Percentiles rank a stretch among this genome's conserved stretches.
phyloP scores from a whole-genome alignment of 2,797 vertebrate species.

The Xenops minutus region DNA sequence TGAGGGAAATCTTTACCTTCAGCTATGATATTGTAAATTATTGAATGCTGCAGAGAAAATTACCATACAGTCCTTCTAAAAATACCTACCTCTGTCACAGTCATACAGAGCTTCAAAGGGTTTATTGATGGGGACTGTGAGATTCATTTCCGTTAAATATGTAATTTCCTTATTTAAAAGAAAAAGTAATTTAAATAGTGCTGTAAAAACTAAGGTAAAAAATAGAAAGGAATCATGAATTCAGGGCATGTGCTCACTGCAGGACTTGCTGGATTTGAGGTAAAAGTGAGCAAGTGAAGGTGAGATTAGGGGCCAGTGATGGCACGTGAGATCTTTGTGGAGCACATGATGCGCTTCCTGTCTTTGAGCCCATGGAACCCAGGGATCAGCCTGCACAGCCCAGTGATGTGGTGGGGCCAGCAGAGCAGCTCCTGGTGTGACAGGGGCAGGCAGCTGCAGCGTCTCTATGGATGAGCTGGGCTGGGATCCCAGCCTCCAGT shows the following conservation, averaged over 20 bases:
- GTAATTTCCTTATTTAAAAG: slow-evolving; percentile 43
- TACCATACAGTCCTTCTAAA: slow-evolving; percentile 9
- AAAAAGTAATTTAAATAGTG: slow-evolving; percentile 9
- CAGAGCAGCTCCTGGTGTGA: too few relatives aligned
- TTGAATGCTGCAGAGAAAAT: slow-evolving; percentile 49
- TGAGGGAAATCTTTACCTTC: slow-evolving; percentile 56
- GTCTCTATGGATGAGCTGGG: too few relatives aligned
- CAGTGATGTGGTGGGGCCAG: background rate
- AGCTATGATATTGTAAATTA: slow-evolving; percentile 46
- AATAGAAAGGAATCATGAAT: slow-evolving; percentile 1
- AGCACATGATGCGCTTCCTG: background rate
- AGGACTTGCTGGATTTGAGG: background rate
- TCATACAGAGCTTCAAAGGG: slow-evolving; percentile 31
- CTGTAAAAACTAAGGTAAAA: slow-evolving; percentile 26
- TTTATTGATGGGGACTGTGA: slow-evolving; percentile 41
- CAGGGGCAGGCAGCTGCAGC: too few relatives aligned
- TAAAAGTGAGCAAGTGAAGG: background rate
- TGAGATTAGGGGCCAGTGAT: background rate
- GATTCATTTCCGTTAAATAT: slow-evolving; percentile 59
- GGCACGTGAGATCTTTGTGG: background rate
- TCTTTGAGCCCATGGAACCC: background rate
- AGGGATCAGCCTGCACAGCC: background rate
- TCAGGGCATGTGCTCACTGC: background rate
- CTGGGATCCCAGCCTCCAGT: too few relatives aligned
- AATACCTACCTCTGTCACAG: slow-evolving; percentile 46